A percentile compares a stretch with the other conserved stretches of the same genome.
These are phyloP conservation scores for Mechanitis messenoides DNA, from an alignment of 2,888 invertebrate species.

Conservation along the genomic window DNA sequence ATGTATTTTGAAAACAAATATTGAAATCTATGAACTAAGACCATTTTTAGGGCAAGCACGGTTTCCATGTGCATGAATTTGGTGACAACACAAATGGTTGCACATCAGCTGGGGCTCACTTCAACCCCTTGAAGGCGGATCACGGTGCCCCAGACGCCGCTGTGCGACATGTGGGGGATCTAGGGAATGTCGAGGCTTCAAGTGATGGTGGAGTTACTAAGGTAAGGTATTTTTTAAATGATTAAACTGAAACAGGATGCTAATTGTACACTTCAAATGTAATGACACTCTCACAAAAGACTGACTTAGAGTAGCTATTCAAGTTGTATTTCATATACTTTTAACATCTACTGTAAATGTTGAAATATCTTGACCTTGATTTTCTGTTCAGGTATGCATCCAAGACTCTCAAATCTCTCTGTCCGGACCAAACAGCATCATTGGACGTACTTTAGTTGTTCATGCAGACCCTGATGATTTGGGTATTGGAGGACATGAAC, in stretches of 20 bases:
- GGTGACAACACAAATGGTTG: conserved; percentile 97
- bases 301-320: no score
- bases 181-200: conserved; percentile 87
- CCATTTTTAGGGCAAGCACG: conserved; percentile 76
- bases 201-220: conserved; percentile 79
- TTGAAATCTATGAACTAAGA: no score
- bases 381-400: conserved; percentile 52
- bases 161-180: conserved; percentile 91
- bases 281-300: no score
- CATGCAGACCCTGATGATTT: conserved; percentile 96
- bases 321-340: no score
- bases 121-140: conserved; percentile 87
- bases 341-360: no score
- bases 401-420: conserved; percentile 62
- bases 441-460: conserved; percentile 91
- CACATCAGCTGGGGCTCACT: conserved; percentile 95
- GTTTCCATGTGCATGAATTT: conserved; percentile 97
- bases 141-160: conserved; percentile 88
- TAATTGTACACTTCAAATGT: no score
- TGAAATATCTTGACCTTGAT: not conserved
- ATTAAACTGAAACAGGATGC: no score
- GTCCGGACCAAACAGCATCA: conserved; percentile 82
- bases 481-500: conserved; percentile 93
- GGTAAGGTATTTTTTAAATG: conserved; percentile 34
- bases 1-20: no score